These are phyloP conservation scores for Ptychoptera albimana DNA, from an alignment of 2,888 invertebrate genomes.

Conservation along the genomic window DNA sequence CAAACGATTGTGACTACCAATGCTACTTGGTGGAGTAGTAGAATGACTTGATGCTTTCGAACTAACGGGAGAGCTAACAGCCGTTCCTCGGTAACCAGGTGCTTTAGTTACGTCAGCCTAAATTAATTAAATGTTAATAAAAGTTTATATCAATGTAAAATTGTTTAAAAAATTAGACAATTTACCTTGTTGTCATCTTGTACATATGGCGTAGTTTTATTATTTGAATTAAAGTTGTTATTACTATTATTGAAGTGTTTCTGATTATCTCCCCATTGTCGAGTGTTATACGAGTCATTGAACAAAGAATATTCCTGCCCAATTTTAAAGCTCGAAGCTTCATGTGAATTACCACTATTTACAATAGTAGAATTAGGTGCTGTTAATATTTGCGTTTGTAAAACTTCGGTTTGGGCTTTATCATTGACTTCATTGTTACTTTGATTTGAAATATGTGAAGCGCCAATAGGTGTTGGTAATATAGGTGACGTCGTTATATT, in stretches of 20 bases:
- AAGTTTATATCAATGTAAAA: background rate
- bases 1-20: background rate
- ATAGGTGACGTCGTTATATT: slow-evolving; percentile 14
- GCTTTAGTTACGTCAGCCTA: slow-evolving; percentile 78
- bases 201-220: slow-evolving; percentile 20
- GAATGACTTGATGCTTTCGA: slow-evolving; percentile 40
- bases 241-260: too few species aligned
- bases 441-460: background rate
- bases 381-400: too few species aligned
- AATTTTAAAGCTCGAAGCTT: slow-evolving; percentile 7
- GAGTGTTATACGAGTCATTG: slow-evolving; percentile 43
- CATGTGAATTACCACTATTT: too few species aligned
- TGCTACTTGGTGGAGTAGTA: slow-evolving; percentile 33
- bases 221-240: slow-evolving; percentile 32
- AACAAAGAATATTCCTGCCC: slow-evolving; percentile 77
- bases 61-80: slow-evolving; percentile 61
- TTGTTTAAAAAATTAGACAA: too few species aligned
- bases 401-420: too few species aligned
- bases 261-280: slow-evolving; percentile 25
- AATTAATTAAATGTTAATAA: slow-evolving; percentile 1
- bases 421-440: background rate
- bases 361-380: too few species aligned
- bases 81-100: slow-evolving; percentile 72
- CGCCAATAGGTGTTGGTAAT: background rate
- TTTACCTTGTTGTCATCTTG: slow-evolving; percentile 14